A percentile compares a stretch with the other conserved stretches of the same genome.
These are phyloP conservation scores for Cochlearius cochlearius DNA, from an alignment of 2,113 vertebrate species.

Conservation along the genomic window DNA sequence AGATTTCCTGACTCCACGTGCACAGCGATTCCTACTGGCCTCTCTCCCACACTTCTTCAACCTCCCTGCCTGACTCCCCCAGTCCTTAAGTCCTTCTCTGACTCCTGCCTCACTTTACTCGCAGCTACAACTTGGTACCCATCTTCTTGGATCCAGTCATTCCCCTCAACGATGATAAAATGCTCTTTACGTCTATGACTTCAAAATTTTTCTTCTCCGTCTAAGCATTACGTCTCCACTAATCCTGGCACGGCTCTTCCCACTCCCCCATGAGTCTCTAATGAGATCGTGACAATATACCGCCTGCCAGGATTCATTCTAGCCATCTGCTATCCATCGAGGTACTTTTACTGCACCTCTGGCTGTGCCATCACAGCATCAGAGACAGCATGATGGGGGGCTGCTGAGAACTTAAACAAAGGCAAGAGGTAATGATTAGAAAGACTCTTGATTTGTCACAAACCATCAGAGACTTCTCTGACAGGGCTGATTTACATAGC, in stretches of 20 bases:
- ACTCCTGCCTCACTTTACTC: background rate
- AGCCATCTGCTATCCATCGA: conserved; percentile 63
- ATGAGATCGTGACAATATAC: conserved; percentile 23
- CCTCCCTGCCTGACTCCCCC: background rate
- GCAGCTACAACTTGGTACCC: background rate
- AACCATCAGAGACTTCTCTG: conserved; percentile 28
- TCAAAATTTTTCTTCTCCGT: background rate
- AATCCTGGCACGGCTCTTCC: background rate
- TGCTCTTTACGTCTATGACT: background rate
- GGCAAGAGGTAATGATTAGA: conserved; percentile 66
- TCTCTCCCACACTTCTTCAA: background rate
- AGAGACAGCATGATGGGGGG: background rate
- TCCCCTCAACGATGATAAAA: background rate
- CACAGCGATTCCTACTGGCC: background rate
- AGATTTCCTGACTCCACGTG: background rate
- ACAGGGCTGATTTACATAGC: conserved; percentile 37
- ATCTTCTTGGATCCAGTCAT: background rate
- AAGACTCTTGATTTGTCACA: conserved; percentile 49
- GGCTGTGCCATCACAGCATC: conserved; percentile 57
- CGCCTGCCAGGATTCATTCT: conserved; percentile 15
- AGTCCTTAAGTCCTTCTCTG: background rate
- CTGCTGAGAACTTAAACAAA: conserved; percentile 51
- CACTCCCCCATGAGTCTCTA: background rate
- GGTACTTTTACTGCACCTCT: conserved; percentile 63
- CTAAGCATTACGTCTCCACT: background rate